Conservation (phyloP, 2,888 invertebrate genomes). For the Terebella lapidaria region DNA sequence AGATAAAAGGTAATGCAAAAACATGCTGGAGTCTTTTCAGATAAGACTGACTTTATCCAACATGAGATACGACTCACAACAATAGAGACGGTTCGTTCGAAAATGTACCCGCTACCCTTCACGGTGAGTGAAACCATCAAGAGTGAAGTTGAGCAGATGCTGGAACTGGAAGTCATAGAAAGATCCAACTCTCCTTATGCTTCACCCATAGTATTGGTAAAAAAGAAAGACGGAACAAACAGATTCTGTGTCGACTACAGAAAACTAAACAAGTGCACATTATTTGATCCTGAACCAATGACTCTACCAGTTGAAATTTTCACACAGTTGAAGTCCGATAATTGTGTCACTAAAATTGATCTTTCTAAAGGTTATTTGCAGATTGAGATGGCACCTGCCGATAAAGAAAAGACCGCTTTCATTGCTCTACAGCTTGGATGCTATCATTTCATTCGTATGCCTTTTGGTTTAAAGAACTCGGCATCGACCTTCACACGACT, state of each 20-base stretch:
- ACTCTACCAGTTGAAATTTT: not conserved
- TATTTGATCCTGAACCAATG: conserved; percentile 1
- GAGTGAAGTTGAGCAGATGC: not conserved
- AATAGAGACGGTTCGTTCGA: not conserved
- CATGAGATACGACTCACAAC: no score
- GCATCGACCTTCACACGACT: conserved; percentile 2
- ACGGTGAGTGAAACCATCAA: not conserved
- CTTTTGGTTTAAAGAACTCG: conserved; percentile 1
- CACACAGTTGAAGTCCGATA: not conserved
- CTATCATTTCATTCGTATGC: not conserved
- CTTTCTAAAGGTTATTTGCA: conserved; percentile 1
- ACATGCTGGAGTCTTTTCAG: not conserved
- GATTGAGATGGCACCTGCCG: not conserved
- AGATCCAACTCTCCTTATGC: not conserved
- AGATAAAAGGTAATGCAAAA: not conserved
- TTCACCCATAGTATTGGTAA: conserved; percentile 1
- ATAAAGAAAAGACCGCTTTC: conserved; percentile 1
- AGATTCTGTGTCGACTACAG: conserved; percentile 1
- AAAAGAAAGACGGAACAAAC: not conserved
- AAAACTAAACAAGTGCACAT: not conserved
- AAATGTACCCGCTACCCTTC: not conserved
- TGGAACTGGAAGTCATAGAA: not conserved
- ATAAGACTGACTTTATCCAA: no score
- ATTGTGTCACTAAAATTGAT: not conserved
- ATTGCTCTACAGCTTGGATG: not conserved